Evolutionary conservation across 2,113 vertebrate species (phyloP).

Genomic region (Anoura caudifer): DNA sequence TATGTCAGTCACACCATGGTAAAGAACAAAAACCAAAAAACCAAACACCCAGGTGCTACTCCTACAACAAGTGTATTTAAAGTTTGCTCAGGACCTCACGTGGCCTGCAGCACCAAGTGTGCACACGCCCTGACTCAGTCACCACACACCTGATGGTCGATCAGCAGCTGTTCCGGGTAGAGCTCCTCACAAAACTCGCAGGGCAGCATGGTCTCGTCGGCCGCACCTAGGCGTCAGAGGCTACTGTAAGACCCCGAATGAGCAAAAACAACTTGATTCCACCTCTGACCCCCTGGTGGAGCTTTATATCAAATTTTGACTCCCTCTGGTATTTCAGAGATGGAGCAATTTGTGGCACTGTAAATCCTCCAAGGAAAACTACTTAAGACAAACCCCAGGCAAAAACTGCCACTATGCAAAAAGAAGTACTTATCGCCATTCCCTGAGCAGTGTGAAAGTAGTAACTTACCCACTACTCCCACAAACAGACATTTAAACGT

Average conservation of each 20-base stretch:
- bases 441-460: background rate
- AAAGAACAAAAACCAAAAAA: background rate
- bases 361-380: background rate
- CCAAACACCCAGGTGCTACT: background rate
- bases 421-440: background rate
- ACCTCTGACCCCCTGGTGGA: background rate
- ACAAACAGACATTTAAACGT: background rate
- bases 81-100: background rate
- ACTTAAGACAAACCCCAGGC: background rate
- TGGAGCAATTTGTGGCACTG: background rate
- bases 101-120: background rate
- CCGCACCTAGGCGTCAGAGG: constrained; percentile 49
- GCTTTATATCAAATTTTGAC: background rate
- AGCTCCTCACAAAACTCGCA: constrained; percentile 98
- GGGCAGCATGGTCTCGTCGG: constrained; percentile 87
- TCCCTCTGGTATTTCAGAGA: background rate
- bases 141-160: constrained; percentile 92
- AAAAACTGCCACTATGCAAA: background rate
- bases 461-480: background rate
- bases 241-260: background rate
- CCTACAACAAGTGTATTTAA: background rate
- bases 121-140: background rate
- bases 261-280: background rate
- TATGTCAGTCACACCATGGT: background rate
- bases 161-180: constrained; percentile 93